Conservation (phyloP, 2,888 invertebrate species). For the Caenorhabditis japonica region DNA sequence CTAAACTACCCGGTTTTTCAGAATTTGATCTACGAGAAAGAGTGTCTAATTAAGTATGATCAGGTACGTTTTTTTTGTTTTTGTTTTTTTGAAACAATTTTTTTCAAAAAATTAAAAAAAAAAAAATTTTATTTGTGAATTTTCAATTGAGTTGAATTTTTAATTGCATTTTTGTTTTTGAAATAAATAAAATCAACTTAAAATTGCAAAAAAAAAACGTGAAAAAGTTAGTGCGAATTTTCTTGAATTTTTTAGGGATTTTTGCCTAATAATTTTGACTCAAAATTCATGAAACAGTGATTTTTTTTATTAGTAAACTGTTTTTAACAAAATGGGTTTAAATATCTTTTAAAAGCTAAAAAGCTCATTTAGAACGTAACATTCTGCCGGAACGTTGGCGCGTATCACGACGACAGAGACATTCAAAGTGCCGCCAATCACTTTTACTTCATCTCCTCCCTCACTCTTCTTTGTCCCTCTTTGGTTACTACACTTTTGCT, state of each 20-base stretch:
- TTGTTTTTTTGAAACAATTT: too few species aligned
- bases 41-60: slow-evolving; percentile 70
- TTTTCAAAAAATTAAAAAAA: slow-evolving; percentile 16
- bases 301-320: neutral
- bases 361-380: slow-evolving; percentile 51
- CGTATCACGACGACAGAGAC: slow-evolving; percentile 67
- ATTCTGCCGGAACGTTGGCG: slow-evolving; percentile 64
- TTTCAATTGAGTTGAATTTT: too few species aligned
- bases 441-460: slow-evolving; percentile 77
- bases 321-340: too few species aligned
- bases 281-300: neutral
- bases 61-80: slow-evolving; percentile 47
- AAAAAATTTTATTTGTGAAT: too few species aligned
- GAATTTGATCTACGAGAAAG: slow-evolving; percentile 77
- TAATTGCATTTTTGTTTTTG: too few species aligned
- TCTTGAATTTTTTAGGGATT: too few species aligned
- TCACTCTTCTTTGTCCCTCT: slow-evolving; percentile 77
- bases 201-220: too few species aligned
- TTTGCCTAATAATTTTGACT: too few species aligned
- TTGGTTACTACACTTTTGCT: slow-evolving; percentile 77
- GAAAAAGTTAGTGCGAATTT: too few species aligned
- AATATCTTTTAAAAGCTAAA: neutral
- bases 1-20: slow-evolving; percentile 77
- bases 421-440: slow-evolving; percentile 77
- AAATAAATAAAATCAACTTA: too few species aligned